Evolutionary conservation across 2,888 invertebrate species (phyloP), one percentile per base, ranked within the genome.

Genomic region (Thymelicus acteon): DNA sequence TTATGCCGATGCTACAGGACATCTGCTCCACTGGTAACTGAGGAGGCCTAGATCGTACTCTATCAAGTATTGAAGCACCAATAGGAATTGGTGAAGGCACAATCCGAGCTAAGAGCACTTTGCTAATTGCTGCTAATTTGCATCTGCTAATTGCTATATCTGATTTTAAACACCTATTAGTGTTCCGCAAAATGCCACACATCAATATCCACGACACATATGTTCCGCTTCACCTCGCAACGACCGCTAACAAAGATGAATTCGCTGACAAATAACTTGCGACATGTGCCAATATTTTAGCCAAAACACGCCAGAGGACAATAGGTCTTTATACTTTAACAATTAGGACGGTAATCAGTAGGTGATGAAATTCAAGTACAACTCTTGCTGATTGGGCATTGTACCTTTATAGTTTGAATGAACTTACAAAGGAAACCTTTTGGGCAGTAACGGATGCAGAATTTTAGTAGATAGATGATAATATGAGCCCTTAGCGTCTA

Each of bases 261-360:
- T n/a, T 6, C n/a, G 54, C 39, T 63, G 58, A 58, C 39, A 58
- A 49, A 64, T 64, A 58, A 66, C 44, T 66, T 19, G 65, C 47
- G 47, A 47, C n/a, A 15, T 66, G 44, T 44, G 57, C 65, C 54
- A 65, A 65, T 49, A 52, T 39, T 64, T 44, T 40, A 54, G 31
- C 57, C 13, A 19, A 57, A 57, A 57, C 44, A 57, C 47, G 40
- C 8, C 44, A 62, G 7, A 40, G 44, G 37, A 66, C 47, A 60
- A 48, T 48, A 31, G n/a, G 12, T 19, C 66, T 60, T 40, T 67
- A 49, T 49, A 13, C 48, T 10, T 15, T 54, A 7, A 44, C 49
- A 8, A 39, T 64, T 12, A 64, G 64, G 15, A n/a, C 64, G 64
- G 39, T 54, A n/a, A 24, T 65, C 7, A n/a, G 1, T n/a, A 6